Evolutionary conservation across 1,140 invertebrate species (phyloP).

Genomic region (Philotrypesis tridentata): DNA sequence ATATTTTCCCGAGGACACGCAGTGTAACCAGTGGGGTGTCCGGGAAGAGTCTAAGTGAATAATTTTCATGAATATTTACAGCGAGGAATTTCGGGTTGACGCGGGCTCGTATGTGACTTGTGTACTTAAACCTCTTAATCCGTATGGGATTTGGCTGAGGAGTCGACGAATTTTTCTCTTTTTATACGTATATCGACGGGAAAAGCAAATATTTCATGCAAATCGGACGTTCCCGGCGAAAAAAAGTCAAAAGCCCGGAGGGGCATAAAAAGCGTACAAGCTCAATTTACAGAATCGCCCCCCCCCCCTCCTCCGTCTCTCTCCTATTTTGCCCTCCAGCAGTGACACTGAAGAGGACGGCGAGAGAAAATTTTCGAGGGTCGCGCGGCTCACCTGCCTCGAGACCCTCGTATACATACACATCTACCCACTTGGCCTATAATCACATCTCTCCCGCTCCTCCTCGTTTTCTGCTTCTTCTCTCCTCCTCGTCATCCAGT

Average conservation of each 20-base stretch:
- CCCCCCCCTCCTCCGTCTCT: too few relatives aligned
- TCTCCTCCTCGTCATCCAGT: too few relatives aligned
- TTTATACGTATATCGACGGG: too few relatives aligned
- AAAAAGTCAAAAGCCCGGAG: not conserved
- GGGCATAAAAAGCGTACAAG: not conserved
- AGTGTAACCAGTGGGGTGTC: not conserved
- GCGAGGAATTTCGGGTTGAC: not conserved
- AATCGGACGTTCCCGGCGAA: not conserved
- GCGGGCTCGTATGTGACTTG: too few relatives aligned
- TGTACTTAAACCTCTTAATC: too few relatives aligned
- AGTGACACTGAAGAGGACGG: not conserved
- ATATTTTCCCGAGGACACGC: not conserved
- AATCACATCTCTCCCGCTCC: not conserved
- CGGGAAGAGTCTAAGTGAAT: not conserved
- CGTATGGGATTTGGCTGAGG: too few relatives aligned
- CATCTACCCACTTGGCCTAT: not conserved
- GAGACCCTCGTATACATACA: too few relatives aligned
- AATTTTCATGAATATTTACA: constrained; percentile 4
- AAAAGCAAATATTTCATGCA: not conserved
- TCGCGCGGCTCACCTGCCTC: not conserved
- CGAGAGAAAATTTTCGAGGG: constrained; percentile 13
- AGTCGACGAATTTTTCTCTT: too few relatives aligned
- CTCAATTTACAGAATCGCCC: constrained; percentile 16
- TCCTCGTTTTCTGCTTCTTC: too few relatives aligned
- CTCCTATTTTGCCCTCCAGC: not conserved